Percentiles rank a stretch among this genome's conserved stretches.
Conservation (phyloP, 2,113 vertebrate genomes). For the Hippopotamus amphibius region DNA sequence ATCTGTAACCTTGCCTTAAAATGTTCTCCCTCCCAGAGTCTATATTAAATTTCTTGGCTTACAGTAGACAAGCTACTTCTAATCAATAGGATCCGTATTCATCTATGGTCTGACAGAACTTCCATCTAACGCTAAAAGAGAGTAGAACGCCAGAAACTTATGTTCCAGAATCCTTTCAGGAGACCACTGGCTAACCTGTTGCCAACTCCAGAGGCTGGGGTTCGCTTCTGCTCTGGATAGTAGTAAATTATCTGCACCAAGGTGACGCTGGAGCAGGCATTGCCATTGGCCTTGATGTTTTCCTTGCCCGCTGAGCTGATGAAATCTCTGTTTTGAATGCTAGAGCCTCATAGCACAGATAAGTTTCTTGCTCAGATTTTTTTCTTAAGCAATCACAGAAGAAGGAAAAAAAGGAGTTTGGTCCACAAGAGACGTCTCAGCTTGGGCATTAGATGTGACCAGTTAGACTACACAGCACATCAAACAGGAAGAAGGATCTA, state of each 20-base stretch:
- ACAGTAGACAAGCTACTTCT: background rate
- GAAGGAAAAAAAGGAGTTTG: background rate
- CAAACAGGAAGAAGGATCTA: background rate
- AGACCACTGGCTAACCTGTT: background rate
- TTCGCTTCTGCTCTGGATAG: background rate
- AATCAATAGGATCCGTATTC: background rate
- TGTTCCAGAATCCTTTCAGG: background rate
- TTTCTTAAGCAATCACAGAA: background rate
- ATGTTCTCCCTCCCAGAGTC: background rate
- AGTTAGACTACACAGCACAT: background rate
- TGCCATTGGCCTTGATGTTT: background rate
- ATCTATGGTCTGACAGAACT: background rate
- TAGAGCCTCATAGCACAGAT: background rate
- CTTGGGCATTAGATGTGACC: conserved; percentile 26
- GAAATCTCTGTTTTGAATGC: conserved; percentile 24
- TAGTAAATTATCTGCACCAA: background rate
- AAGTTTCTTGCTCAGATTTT: conserved; percentile 16
- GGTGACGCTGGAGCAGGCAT: background rate
- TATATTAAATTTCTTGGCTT: background rate
- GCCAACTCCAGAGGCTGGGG: background rate
- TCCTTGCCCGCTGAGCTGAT: background rate
- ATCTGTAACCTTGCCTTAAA: background rate
- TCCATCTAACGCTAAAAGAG: background rate
- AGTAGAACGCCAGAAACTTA: conserved; percentile 16
- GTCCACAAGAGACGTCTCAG: background rate